These are phyloP conservation scores for Apteryx owenii DNA, from an alignment of 2,113 vertebrate genomes.

Conservation along the genomic window DNA sequence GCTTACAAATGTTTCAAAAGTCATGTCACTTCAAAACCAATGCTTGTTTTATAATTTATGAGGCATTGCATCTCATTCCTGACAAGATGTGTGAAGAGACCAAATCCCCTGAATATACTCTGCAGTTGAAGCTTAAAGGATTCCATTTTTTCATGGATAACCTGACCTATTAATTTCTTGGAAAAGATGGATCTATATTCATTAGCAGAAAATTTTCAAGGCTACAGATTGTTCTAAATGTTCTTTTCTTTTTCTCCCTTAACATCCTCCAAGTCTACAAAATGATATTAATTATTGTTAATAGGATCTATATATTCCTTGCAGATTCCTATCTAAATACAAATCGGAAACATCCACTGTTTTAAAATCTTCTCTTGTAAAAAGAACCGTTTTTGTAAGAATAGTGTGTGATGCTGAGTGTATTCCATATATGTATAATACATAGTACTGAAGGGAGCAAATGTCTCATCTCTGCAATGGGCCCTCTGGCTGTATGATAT, in stretches of 20 bases:
- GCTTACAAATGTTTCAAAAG: constrained; percentile 23
- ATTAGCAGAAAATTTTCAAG: background rate
- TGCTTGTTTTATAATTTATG: constrained; percentile 60
- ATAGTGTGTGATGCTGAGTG: background rate
- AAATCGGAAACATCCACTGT: background rate
- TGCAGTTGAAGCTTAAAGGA: background rate
- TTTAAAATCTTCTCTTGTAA: background rate
- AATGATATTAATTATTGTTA: background rate
- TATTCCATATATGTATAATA: background rate
- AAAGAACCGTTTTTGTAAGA: background rate
- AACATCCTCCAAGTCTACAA: background rate
- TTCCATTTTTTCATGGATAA: background rate
- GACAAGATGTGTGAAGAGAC: constrained; percentile 2
- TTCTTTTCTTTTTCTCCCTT: background rate
- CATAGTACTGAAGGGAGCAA: no score
- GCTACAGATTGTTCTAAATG: background rate
- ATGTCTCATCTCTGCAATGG: background rate
- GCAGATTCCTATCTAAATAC: background rate
- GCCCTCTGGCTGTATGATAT: background rate
- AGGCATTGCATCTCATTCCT: constrained; percentile 17
- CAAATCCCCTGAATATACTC: constrained; percentile 19
- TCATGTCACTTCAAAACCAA: background rate
- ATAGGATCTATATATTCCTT: background rate
- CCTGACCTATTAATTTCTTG: background rate
- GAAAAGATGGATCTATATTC: background rate